A percentile compares a stretch with the other conserved stretches of the same genome.
These are phyloP conservation scores for Hemichromis elongatus DNA, from an alignment of 2,113 vertebrate genomes.

Conservation along the genomic window DNA sequence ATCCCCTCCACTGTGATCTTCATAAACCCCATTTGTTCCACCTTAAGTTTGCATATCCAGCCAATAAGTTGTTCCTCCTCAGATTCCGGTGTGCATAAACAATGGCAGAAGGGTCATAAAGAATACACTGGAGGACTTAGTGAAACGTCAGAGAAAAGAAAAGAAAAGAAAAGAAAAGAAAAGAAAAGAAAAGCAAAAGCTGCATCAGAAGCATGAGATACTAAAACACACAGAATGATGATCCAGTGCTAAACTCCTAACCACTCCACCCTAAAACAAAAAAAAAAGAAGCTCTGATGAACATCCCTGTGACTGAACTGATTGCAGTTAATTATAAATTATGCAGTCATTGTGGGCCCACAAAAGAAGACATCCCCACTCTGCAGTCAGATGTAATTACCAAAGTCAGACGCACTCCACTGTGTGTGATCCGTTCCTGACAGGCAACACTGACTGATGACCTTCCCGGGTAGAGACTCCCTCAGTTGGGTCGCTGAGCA, in stretches of 20 bases:
- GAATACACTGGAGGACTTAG: background rate
- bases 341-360: slow-evolving; percentile 94
- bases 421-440: slow-evolving; percentile 89
- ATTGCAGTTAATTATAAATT: slow-evolving; percentile 88
- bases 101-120: slow-evolving; percentile 2
- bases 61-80: slow-evolving; percentile 62
- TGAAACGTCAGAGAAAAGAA: background rate
- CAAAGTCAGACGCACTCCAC: slow-evolving; percentile 83
- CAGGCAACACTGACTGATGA: slow-evolving; percentile 96
- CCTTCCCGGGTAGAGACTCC: slow-evolving; percentile 84
- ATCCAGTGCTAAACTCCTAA: background rate
- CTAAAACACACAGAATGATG: background rate
- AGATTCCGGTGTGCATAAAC: slow-evolving; percentile 40
- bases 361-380: slow-evolving; percentile 98
- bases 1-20: slow-evolving; percentile 64
- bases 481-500: slow-evolving; percentile 77
- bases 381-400: slow-evolving; percentile 99
- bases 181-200: background rate
- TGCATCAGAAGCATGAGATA: background rate
- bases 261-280: slow-evolving; percentile 46
- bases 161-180: background rate
- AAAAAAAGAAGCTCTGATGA: slow-evolving; percentile 46
- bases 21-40: slow-evolving; percentile 65
- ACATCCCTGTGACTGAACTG: slow-evolving; percentile 53
- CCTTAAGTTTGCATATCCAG: slow-evolving; percentile 61